Base-by-base conservation (phyloP, 2,113 vertebrate genomes). In the Canis aureus region DNA sequence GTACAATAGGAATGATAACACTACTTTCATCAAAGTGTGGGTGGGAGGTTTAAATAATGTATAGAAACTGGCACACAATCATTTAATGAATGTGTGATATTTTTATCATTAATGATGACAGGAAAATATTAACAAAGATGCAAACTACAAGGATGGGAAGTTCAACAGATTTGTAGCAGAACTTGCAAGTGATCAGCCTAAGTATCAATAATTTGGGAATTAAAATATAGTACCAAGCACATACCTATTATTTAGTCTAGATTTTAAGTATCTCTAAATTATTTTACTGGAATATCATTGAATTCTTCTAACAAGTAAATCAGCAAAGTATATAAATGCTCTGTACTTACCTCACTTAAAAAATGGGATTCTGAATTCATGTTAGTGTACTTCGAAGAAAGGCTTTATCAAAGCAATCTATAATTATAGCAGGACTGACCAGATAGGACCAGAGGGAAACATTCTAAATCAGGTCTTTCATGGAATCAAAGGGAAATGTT, bases 331-430 rank as follows among this genome's bases (percentile, higher is more conserved):
- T 57, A 84, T 78, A 88, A 92, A 88, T 43, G 5, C 8, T 84
- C 78, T 66, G 12, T 76, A 84, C 80, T 96, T 91, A 81, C 38
- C 89, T 92, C 57, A 67, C 19, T 86, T 38, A 23, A 91, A 94
- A 94, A 60, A 87, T 74, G n/a, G 9, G 15, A 97, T 83, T 97
- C 83, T 96, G 25, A 96, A 85, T 89, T 95, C 67, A 96, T 5
- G 87, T 95, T 59, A 91, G 60, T 78, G 1, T 29, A 88, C 81
- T 96, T 92, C 93, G 69, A 80, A 81, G 83, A 95, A 91, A 95
- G 55, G 0, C 49, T 94, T 97, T 90, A 87, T 95, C 87, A 97
- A 96, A 95, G 20, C 64, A 71, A 96, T 93, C 84, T 95, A 38
- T 92, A 96, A 97, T 87, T 96, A 78, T 57, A 94, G 62, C 51